Evolutionary conservation across 2,888 invertebrate genomes (phyloP), one percentile per base, ranked within the genome.

Genomic region (Chaetoderma sp.): DNA sequence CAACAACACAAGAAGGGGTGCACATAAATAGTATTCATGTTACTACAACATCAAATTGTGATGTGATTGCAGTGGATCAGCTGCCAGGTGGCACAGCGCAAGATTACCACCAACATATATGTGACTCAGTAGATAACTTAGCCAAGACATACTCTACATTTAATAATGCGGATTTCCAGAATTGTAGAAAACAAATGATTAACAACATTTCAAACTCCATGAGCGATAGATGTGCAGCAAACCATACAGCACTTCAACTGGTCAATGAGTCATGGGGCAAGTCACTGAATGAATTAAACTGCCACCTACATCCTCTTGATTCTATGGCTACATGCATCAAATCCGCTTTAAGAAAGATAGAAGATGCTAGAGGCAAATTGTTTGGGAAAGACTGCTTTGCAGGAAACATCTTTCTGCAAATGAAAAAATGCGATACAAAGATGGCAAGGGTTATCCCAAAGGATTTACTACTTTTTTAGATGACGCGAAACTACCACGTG

Each of bases 401-500:
- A 30, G 65, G 27, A 4, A 70, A 65, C 33, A 30, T 72, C 21
- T 61, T 72, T n/a, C 61, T 70, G 10, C 50, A 52, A 32, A 42
- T 70, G 27, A 70, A 68, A 63, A 72, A 72, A 21, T 72, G 18
- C 49, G 68, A 6, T 68, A 61, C 52, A 71, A 71, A 28, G 65
- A 70, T 59, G 62, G 69, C 32, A 66, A 70, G 28, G 69, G 71
- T 16, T 69, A 67, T 49, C 72, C 72, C 1, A 61, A 58, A 21
- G 72, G 70, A 33, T 70, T 70, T 32, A 54, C 23, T 16, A 28
- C 36, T 6, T 70, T 67, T 44, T 49, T 70, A 8, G 32, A 67
- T 16, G 56, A 65, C 5, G 36, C 60, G 16, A 44, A 39, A 8
- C 56, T 71, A 16, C 60, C 60, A 10, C 45, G 50, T 30, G 60